Evolutionary conservation across 2,797 vertebrate genomes (phyloP), one percentile per base, ranked within the genome.

Genomic region (Cossypha caffra): DNA sequence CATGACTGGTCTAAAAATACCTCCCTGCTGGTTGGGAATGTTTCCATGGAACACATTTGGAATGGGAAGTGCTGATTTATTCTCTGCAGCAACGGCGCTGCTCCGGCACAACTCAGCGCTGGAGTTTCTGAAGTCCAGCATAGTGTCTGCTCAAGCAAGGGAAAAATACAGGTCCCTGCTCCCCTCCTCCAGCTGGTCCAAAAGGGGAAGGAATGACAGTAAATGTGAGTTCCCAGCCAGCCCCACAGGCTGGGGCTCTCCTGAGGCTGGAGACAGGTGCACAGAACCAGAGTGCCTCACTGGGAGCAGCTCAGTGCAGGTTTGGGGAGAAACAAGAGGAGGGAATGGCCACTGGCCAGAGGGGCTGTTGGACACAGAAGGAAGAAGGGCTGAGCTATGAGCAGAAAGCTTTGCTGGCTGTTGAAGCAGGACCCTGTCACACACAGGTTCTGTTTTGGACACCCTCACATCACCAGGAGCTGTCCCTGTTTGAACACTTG

Each of bases 1-100:
- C 75, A 68, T 72, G 87, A 75, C 91, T 75, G 94, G 64, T 91
- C 64, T 90, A 13, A 52, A 73, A 59, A 18, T 14, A 8, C 18
- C 42, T 88, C 38, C 24, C 89, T 94, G 95, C 94, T 95, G 90
- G 73, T n/a, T 83, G 91, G 93, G 92, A 90, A 78, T 31, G 64
- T 72, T 68, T 90, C 75, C 54, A 38, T 81, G 69, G 35, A 25
- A 61, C 4, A 5, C 63, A 11, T 88, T 88, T 77, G 16, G 1
- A 47, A 42, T 15, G 5, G 10, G 77, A 95, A 95, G 93, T 86
- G 94, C 91, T 42, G 87, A 64, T 72, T 72, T 83, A 50, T 51
- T 83, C 90, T 74, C 87, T 72, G 10, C 11, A 74, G 90, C 95
- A 95, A 48, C 6, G 0, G 9, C 4, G n/a, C 75, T 82, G 81